phyloP scores from a whole-genome alignment of 2,888 invertebrate genomes.

The Biston stratarius region DNA sequence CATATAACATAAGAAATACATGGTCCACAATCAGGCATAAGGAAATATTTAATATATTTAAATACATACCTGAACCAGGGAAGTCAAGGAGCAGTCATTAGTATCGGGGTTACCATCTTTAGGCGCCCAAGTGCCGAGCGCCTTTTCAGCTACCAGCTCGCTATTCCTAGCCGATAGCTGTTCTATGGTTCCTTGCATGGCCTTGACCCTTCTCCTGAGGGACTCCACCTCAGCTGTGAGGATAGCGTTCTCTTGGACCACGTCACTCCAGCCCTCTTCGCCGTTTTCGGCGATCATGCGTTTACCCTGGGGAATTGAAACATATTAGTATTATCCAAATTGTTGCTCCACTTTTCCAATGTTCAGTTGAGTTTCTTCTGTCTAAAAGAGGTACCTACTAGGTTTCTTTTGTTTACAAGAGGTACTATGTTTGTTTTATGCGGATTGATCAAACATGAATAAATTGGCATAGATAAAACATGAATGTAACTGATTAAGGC shows the following conservation, averaged over 20 bases:
- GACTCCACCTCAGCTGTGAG: conserved; percentile 95
- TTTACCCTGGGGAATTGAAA: conserved; percentile 89
- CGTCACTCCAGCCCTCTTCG: conserved; percentile 95
- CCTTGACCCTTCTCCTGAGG: conserved; percentile 95
- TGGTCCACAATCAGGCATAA: no score
- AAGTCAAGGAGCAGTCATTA: conserved; percentile 75
- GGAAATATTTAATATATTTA: no score
- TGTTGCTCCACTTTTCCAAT: neutral
- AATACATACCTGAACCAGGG: conserved; percentile 83
- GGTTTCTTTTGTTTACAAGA: no score
- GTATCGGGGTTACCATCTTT: conserved; percentile 73
- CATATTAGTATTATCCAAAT: neutral
- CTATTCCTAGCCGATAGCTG: conserved; percentile 93
- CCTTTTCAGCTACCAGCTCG: conserved; percentile 92
- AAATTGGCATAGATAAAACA: no score
- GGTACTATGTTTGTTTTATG: no score
- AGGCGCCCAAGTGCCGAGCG: conserved; percentile 88
- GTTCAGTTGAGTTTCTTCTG: no score
- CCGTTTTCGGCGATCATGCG: conserved; percentile 95
- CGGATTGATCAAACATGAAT: no score
- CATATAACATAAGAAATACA: no score
- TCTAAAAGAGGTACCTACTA: no score
- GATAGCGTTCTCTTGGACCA: conserved; percentile 98
- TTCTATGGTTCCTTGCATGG: conserved; percentile 97
- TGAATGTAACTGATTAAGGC: no score